Base-by-base conservation (phyloP, 2,888 invertebrate species). In the Clusia tigrina region DNA sequence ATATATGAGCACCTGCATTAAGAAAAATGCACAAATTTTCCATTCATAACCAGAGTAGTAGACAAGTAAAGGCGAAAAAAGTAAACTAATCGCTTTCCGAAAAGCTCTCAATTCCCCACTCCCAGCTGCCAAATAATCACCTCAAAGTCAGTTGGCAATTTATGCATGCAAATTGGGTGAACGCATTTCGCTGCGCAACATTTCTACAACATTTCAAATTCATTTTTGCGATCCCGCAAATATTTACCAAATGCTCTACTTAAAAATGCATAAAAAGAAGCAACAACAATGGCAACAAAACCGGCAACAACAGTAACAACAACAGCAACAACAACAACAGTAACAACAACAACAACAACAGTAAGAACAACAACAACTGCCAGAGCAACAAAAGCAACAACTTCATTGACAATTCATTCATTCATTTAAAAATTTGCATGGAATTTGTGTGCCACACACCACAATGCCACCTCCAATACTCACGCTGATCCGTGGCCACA, bases 101-200 rank as follows among this genome's bases (percentile, higher is more conserved):
- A 6, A 6, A 32, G 6, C 6, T 32, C 12, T 32, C 32, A 6
- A 32, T 32, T 32, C 12, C 32, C 32, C 32, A 12, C 32, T 6
- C 32, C 32, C 32, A 32, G 12, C 32, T 32, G 32, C 32, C 32
- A 12, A 32, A 32, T 12, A 32, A 32, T 32, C 32, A 6, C 32
- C 32, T 32, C 42, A 38, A 18, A 17, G 26, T 37, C 76, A 77
- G n/a, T n/a, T n/a, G n/a, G n/a, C 77, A 74, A 75, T 69, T 74
- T 74, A 74, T 74, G 70, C 71, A 74, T 74, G 74, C 77, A 74
- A 74, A 74, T 74, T 72, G 71, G 42, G 54, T n/a, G n/a, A 3
- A 10, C 12, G 26, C 51, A 52, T 37, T 61, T 57, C 20, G 2
- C 20, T 26, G 15, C 18, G 52, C 42, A 32, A 2, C 2, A 15